Base-by-base conservation (phyloP, 2,797 vertebrate species). In the Poecilia picta region DNA sequence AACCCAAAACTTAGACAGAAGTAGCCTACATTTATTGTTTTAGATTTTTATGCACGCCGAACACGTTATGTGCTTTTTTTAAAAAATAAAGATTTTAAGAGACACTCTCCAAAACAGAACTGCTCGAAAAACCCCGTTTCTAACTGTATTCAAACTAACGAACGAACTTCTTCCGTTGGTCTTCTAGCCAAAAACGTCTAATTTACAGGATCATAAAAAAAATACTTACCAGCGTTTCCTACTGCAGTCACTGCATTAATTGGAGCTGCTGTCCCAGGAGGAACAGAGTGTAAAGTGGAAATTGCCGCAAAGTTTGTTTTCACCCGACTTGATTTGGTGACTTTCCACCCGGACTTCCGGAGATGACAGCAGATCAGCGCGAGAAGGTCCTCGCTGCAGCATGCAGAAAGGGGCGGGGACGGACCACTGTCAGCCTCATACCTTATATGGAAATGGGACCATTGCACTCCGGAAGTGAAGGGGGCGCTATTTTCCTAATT, bases 361-460 rank as follows among this genome's bases (percentile, higher is more conserved):
- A 11, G 20, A 6, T 62, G 8, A 31, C 33, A 8, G 16, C 25
- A 11, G 49, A 55, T n/a, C 31, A 39, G 8, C 51, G 12, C 72
- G n/a, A n/a, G n/a, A n/a, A n/a, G n/a, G n/a, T n/a, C n/a, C n/a
- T n/a, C n/a, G n/a, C n/a, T n/a, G n/a, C n/a, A n/a, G n/a, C n/a
- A n/a, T n/a, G n/a, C n/a, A n/a, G n/a, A n/a, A n/a, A n/a, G n/a
- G n/a, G n/a, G n/a, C n/a, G n/a, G n/a, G n/a, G n/a, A n/a, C n/a
- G n/a, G n/a, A n/a, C n/a, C n/a, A n/a, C n/a, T n/a, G n/a, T n/a
- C n/a, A n/a, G n/a, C n/a, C n/a, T n/a, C n/a, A n/a, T 72, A 41
- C 25, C 88, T 81, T 51, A 49, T 20, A 51, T 51, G 23, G 49
- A 23, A 51, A 51, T n/a, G n/a, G n/a, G n/a, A n/a, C n/a, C n/a